Conservation (phyloP, 1,140 invertebrate genomes). For the Pararge aegeria region DNA sequence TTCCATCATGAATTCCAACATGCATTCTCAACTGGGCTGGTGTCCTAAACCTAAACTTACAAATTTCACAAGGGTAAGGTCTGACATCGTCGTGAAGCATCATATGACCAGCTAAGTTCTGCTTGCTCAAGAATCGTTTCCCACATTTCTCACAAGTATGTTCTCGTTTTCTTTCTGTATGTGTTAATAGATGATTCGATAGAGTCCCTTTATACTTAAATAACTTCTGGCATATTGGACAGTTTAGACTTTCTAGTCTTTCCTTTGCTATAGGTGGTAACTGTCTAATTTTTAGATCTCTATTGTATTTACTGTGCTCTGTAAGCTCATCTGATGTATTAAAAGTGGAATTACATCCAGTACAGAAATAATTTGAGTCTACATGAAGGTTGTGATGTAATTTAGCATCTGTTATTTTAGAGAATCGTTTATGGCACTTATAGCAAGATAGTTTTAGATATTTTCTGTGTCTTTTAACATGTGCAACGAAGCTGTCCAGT, state of each 20-base stretch:
- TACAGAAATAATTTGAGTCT: conserved; percentile 25
- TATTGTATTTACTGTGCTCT: conserved; percentile 32
- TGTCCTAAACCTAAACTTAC: conserved; percentile 55
- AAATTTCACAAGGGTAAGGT: conserved; percentile 58
- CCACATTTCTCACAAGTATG: conserved; percentile 65
- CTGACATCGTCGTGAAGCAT: conserved; percentile 52
- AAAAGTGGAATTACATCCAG: conserved; percentile 36
- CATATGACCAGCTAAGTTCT: conserved; percentile 53
- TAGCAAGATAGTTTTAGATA: conserved; percentile 37
- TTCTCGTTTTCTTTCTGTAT: conserved; percentile 54
- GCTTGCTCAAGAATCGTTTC: conserved; percentile 58
- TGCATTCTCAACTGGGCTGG: conserved; percentile 73
- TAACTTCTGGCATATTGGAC: conserved; percentile 52
- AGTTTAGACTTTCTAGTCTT: conserved; percentile 40
- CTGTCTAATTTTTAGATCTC: conserved; percentile 26
- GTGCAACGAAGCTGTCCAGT: conserved; percentile 33
- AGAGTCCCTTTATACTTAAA: conserved; percentile 61
- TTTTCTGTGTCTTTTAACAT: conserved; percentile 38
- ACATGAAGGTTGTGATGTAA: conserved; percentile 27
- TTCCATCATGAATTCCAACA: conserved; percentile 83
- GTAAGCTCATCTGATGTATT: conserved; percentile 25
- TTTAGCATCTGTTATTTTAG: conserved; percentile 15
- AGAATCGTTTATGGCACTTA: conserved; percentile 33
- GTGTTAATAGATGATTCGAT: conserved; percentile 50
- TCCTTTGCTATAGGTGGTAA: conserved; percentile 23